phyloP scores from a whole-genome alignment of 2,797 vertebrate genomes.

The Tapera naevia region DNA sequence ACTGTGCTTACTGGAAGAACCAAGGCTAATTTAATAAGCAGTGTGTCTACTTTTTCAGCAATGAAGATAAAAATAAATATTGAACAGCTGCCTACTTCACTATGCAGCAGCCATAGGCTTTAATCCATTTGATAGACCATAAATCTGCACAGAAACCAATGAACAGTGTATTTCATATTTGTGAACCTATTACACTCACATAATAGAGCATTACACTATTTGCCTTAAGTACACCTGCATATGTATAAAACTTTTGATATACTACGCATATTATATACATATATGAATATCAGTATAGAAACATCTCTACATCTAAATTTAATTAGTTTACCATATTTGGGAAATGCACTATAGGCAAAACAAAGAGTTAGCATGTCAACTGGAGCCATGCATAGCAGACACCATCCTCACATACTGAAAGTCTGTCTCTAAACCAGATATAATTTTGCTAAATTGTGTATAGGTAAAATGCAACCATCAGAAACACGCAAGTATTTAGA shows the following conservation, averaged over 20 bases:
- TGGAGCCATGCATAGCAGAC: not conserved
- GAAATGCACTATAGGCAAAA: not conserved
- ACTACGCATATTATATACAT: not conserved
- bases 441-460: not conserved
- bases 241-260: not conserved
- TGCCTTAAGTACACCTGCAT: slow-evolving; percentile 1
- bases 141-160: slow-evolving; percentile 23
- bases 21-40: slow-evolving; percentile 41
- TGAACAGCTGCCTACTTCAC: slow-evolving; percentile 45
- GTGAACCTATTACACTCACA: not conserved
- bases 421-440: not conserved
- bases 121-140: slow-evolving; percentile 10
- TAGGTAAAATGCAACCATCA: not conserved
- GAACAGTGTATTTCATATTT: slow-evolving; percentile 24
- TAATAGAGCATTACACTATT: slow-evolving; percentile 2
- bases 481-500: slow-evolving; percentile 4
- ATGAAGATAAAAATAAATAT: slow-evolving; percentile 57
- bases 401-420: not conserved
- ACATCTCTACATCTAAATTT: not conserved
- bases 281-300: not conserved
- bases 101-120: slow-evolving; percentile 27
- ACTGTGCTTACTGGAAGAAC: slow-evolving; percentile 1
- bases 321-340: not conserved
- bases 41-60: slow-evolving; percentile 19
- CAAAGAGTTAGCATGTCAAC: not conserved